phyloP scores from a whole-genome alignment of 2,888 invertebrate genomes.

The Oegoconia quadripuncta region DNA sequence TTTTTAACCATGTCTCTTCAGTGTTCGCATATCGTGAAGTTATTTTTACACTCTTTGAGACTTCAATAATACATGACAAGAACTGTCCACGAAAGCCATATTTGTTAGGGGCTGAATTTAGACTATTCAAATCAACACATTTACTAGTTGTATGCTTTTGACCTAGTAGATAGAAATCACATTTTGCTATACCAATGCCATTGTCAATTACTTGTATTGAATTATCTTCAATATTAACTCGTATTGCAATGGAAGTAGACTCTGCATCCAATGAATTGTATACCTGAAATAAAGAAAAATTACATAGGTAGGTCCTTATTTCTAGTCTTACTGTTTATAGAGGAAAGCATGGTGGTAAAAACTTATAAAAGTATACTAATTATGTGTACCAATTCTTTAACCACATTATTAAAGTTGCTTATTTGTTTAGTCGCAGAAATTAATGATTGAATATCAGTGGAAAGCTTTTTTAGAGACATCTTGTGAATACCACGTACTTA shows the following conservation, averaged over 20 bases:
- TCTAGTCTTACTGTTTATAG: neutral
- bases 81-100: constrained; percentile 86
- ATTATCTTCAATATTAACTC: constrained; percentile 79
- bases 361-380: neutral
- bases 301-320: neutral
- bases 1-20: constrained; percentile 78
- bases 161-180: constrained; percentile 79
- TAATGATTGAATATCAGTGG: constrained; percentile 64
- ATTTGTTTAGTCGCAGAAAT: constrained; percentile 79
- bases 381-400: constrained; percentile 80
- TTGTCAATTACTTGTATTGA: constrained; percentile 88
- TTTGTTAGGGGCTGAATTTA: constrained; percentile 69
- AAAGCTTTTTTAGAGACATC: constrained; percentile 50
- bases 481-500: no score
- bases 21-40: constrained; percentile 68
- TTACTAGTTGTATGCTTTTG: constrained; percentile 83
- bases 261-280: constrained; percentile 85
- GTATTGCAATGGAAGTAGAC: constrained; percentile 83
- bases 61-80: constrained; percentile 80
- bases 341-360: no score
- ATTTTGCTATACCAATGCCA: constrained; percentile 81
- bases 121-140: constrained; percentile 69
- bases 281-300: constrained; percentile 65
- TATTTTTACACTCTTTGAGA: constrained; percentile 79
- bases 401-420: constrained; percentile 75